phyloP scores from a whole-genome alignment of 2,888 invertebrate species.

The Synanthedon formicaeformis region DNA sequence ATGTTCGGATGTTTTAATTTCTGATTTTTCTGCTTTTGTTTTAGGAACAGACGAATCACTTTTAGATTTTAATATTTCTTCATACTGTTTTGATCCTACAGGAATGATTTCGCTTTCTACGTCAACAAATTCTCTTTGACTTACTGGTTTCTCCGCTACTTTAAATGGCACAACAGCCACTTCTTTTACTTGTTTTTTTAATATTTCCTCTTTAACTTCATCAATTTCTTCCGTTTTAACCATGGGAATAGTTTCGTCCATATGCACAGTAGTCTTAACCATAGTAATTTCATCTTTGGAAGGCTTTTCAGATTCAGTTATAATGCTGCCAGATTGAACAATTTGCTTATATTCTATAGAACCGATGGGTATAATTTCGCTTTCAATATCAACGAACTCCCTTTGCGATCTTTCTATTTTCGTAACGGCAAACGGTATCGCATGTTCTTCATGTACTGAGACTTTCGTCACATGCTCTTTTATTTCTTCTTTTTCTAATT shows the following conservation, averaged over 20 bases:
- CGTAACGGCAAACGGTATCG: conserved; percentile 48
- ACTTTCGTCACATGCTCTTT: conserved; percentile 32
- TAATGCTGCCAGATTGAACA: conserved; percentile 36
- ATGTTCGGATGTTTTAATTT: conserved; percentile 49
- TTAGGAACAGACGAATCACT: conserved; percentile 65
- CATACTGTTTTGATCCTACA: conserved; percentile 51
- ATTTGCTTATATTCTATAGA: conserved; percentile 59
- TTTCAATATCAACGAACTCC: conserved; percentile 61
- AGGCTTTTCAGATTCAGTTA: conserved; percentile 43
- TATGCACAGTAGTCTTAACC: conserved; percentile 25
- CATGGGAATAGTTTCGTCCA: conserved; percentile 26
- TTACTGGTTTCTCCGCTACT: conserved; percentile 48
- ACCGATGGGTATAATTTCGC: conserved; percentile 58
- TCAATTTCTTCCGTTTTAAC: conserved; percentile 9
- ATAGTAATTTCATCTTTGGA: conserved; percentile 27
- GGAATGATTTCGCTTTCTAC: conserved; percentile 57
- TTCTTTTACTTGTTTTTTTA: conserved; percentile 42
- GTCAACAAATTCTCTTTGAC: conserved; percentile 66
- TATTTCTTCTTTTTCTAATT: conserved; percentile 32
- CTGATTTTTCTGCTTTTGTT: conserved; percentile 53
- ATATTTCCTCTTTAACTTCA: conserved; percentile 37
- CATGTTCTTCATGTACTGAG: conserved; percentile 25
- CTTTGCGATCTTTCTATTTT: conserved; percentile 48
- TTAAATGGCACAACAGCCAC: conserved; percentile 59
- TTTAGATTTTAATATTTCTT: conserved; percentile 62